These are phyloP conservation scores for Alitta virens DNA, from an alignment of 2,888 invertebrate genomes.

Conservation along the genomic window DNA sequence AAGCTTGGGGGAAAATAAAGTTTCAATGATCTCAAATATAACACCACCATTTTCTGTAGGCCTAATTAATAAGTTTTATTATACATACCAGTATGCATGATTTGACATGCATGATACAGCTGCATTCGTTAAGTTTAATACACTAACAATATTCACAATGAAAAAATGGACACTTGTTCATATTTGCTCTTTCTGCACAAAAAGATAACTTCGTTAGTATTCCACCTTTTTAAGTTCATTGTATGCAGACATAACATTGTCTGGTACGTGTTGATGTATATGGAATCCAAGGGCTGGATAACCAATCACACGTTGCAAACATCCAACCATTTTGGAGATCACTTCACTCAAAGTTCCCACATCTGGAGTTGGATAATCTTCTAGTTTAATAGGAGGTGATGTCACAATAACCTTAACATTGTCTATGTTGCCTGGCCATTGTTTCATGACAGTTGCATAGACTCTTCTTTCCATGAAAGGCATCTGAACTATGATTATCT, in stretches of 20 bases:
- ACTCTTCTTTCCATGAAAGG: slow-evolving; percentile 46
- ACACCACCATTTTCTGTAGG: no score
- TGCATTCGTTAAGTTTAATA: no score
- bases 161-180: no score
- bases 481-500: slow-evolving; percentile 43
- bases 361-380: slow-evolving; percentile 35
- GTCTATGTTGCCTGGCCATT: slow-evolving; percentile 36
- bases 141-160: no score
- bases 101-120: no score
- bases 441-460: slow-evolving; percentile 46
- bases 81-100: no score
- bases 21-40: no score
- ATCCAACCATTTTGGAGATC: slow-evolving; percentile 37
- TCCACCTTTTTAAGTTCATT: no score
- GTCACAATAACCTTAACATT: slow-evolving; percentile 33
- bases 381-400: slow-evolving; percentile 39
- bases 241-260: background rate
- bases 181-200: no score
- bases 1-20: no score
- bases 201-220: no score
- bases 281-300: slow-evolving; percentile 43
- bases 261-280: slow-evolving; percentile 37
- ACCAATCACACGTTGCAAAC: slow-evolving; percentile 35
- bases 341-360: slow-evolving; percentile 34
- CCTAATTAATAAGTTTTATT: no score